Evolutionary conservation across 37 sponge, comb jelly and placozoan species (phyloP).

Genomic region (Tethya wilhelma): DNA sequence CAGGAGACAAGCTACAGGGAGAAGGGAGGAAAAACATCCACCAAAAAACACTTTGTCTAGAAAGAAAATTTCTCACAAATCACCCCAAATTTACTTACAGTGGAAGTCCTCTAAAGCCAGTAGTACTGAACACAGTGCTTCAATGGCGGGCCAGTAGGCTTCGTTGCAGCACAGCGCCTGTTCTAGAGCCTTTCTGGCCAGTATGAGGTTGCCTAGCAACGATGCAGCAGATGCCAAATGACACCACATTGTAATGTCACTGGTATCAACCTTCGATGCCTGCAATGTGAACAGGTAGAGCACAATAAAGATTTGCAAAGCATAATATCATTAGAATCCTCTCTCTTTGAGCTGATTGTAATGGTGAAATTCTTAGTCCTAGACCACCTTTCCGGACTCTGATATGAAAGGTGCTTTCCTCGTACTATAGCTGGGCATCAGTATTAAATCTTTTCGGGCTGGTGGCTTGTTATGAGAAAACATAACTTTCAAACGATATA

Average conservation of each 20-base stretch:
- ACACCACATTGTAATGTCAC: slow-evolving; percentile 68
- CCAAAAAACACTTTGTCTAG: background rate
- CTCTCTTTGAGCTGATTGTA: no score
- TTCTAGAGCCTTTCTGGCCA: slow-evolving; percentile 64
- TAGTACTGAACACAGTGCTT: slow-evolving; percentile 44
- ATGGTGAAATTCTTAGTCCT: no score
- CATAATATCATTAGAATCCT: background rate
- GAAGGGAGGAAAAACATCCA: background rate
- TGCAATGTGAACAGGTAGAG: no score
- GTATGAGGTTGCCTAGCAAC: slow-evolving; percentile 66
- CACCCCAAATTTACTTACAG: slow-evolving; percentile 19
- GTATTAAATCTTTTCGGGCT: no score
- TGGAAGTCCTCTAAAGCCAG: slow-evolving; percentile 56
- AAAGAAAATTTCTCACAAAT: background rate
- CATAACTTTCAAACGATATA: no score
- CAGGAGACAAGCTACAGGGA: slow-evolving; percentile 55
- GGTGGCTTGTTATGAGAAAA: no score
- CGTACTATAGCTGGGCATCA: no score
- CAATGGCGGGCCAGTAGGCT: slow-evolving; percentile 66
- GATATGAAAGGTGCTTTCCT: no score
- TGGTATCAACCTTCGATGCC: slow-evolving; percentile 56
- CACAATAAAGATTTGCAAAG: background rate
- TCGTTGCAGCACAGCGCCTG: slow-evolving; percentile 42
- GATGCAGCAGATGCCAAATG: slow-evolving; percentile 47
- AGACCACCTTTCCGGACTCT: no score